Conservation (phyloP, 1,140 invertebrate genomes). For the Zaprionus tsacasi region DNA sequence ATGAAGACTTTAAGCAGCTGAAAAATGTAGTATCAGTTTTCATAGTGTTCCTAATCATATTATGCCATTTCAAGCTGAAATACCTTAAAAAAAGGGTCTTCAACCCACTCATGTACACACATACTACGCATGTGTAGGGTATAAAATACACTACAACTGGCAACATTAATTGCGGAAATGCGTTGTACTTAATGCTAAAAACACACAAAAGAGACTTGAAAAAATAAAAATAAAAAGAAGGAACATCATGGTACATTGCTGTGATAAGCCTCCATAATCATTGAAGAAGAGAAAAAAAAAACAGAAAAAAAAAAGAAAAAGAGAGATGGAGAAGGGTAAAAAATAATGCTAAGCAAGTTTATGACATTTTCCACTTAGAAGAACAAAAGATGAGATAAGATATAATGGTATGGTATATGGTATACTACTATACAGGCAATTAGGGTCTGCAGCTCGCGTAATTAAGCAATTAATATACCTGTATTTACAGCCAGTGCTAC, state of each 20-base stretch:
- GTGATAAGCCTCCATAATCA: constrained; percentile 27
- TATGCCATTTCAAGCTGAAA: no score
- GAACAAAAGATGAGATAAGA: constrained; percentile 39
- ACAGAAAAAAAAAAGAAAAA: background rate
- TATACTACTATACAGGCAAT: constrained; percentile 23
- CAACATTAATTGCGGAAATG: constrained; percentile 37
- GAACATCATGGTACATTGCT: constrained; percentile 13
- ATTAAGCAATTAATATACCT: constrained; percentile 46
- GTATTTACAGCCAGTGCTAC: constrained; percentile 16
- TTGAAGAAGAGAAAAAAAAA: constrained; percentile 6
- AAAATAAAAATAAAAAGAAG: constrained; percentile 3
- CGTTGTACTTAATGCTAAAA: constrained; percentile 11
- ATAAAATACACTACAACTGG: background rate
- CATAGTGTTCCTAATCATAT: no score
- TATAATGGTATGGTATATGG: background rate
- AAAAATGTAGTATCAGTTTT: no score
- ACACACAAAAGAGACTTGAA: background rate
- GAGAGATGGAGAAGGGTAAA: background rate
- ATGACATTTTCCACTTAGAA: constrained; percentile 43
- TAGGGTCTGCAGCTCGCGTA: constrained; percentile 31
- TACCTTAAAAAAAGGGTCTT: no score
- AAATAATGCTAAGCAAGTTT: constrained; percentile 14
- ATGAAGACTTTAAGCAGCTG: no score
- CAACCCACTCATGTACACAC: background rate
- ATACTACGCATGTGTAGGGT: background rate